A percentile compares a stretch with the other conserved stretches of the same genome.
phyloP scores from a whole-genome alignment of 2,888 invertebrate genomes.

The Microctonus aethiopoides region DNA sequence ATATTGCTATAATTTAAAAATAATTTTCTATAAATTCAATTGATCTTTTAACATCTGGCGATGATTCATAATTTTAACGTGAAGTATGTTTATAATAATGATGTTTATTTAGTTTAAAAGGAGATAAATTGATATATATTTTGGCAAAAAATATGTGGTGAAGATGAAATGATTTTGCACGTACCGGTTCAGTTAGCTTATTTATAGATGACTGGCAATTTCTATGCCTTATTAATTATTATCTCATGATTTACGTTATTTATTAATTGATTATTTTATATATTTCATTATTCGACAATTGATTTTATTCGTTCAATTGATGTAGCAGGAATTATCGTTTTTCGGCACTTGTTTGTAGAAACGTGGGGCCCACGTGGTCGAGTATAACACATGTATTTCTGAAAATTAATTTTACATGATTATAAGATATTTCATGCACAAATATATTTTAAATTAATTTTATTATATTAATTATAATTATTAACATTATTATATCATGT shows the following conservation, averaged over 20 bases:
- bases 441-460: background rate
- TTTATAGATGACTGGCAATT: background rate
- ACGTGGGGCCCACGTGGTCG: constrained; percentile 56
- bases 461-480: background rate
- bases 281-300: background rate
- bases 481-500: constrained; percentile 1
- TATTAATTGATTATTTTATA: background rate
- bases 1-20: background rate
- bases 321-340: constrained; percentile 16
- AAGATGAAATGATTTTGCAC: background rate
- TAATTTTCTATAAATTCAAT: background rate
- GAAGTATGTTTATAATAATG: background rate
- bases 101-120: background rate
- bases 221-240: background rate
- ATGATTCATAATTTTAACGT: background rate
- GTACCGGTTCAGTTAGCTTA: constrained; percentile 9
- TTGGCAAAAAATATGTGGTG: background rate
- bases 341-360: constrained; percentile 46
- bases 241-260: constrained; percentile 13
- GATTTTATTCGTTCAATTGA: constrained; percentile 5
- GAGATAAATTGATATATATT: background rate
- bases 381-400: constrained; percentile 45
- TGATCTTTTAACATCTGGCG: background rate
- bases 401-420: constrained; percentile 14
- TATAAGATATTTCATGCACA: background rate